Evolutionary conservation across 2,113 vertebrate species (phyloP).

Genomic region (Melanerpes aurifrons): DNA sequence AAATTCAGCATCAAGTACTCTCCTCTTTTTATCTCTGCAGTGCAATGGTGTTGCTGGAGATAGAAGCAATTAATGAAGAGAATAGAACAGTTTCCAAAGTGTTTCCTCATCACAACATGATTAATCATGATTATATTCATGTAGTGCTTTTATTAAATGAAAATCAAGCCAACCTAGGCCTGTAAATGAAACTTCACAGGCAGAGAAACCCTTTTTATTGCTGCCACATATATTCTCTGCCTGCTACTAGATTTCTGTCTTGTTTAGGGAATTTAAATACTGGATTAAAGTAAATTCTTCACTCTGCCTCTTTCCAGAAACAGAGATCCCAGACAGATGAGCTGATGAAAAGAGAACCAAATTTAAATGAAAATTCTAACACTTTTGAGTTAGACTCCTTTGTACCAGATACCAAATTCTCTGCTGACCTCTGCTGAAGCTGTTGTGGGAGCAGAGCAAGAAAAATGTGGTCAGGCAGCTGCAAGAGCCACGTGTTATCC

Average conservation of each 20-base stretch:
- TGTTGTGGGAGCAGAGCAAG: background rate
- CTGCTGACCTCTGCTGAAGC: constrained; percentile 50
- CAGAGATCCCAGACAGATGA: constrained; percentile 35
- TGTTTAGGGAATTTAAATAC: constrained; percentile 72
- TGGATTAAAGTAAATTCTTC: constrained; percentile 51
- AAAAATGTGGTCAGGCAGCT: background rate
- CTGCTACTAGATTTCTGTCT: constrained; percentile 62
- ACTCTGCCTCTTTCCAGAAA: constrained; percentile 17
- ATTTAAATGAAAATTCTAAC: background rate
- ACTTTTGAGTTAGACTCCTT: background rate
- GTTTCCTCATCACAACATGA: constrained; percentile 46
- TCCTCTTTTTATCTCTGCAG: constrained; percentile 16
- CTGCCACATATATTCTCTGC: constrained; percentile 56
- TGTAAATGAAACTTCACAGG: constrained; percentile 7
- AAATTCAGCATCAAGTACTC: background rate
- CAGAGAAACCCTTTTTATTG: constrained; percentile 53
- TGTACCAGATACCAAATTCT: background rate
- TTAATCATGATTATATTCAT: constrained; percentile 53
- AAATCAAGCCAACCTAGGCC: constrained; percentile 38
- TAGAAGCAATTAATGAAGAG: constrained; percentile 36
- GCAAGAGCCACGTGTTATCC: background rate
- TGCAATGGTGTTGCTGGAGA: background rate
- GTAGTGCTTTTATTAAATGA: constrained; percentile 47
- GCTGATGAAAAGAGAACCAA: constrained; percentile 29
- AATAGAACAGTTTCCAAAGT: constrained; percentile 32